These are phyloP conservation scores for Melanophora roralis DNA, from an alignment of 2,888 invertebrate species.

Conservation along the genomic window DNA sequence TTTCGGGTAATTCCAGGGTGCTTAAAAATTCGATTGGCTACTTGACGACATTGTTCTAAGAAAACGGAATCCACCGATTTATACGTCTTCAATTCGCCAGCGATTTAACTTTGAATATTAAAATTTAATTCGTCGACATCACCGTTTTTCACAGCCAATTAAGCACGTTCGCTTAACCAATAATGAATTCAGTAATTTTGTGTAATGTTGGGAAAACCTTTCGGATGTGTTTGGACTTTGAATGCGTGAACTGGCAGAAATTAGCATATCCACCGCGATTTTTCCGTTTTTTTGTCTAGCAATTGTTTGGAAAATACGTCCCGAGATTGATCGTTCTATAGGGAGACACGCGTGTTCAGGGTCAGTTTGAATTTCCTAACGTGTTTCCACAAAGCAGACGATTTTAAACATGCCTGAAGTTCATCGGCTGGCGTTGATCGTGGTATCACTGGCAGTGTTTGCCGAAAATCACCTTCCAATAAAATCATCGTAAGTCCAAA, in stretches of 20 bases:
- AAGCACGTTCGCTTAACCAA: too few relatives aligned
- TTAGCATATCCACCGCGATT: background rate
- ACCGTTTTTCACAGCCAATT: too few relatives aligned
- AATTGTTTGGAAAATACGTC: background rate
- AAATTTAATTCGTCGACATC: too few relatives aligned
- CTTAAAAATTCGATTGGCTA: constrained; percentile 19
- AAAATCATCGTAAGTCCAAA: too few relatives aligned
- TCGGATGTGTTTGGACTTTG: background rate
- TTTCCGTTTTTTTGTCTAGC: background rate
- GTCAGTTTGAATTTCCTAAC: background rate
- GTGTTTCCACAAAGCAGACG: background rate
- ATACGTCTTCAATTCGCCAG: background rate
- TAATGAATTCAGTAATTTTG: background rate
- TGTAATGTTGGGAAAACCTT: background rate
- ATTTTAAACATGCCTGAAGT: background rate
- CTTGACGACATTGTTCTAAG: too few relatives aligned
- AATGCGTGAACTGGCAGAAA: background rate
- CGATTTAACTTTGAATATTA: background rate
- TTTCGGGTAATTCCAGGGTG: background rate
- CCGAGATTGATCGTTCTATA: background rate
- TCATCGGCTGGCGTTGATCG: too few relatives aligned
- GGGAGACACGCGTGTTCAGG: background rate
- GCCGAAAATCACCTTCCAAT: too few relatives aligned
- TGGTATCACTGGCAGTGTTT: too few relatives aligned
- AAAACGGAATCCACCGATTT: background rate